phyloP scores from a whole-genome alignment of 2,888 invertebrate species.

The Seira sanloemensis region DNA sequence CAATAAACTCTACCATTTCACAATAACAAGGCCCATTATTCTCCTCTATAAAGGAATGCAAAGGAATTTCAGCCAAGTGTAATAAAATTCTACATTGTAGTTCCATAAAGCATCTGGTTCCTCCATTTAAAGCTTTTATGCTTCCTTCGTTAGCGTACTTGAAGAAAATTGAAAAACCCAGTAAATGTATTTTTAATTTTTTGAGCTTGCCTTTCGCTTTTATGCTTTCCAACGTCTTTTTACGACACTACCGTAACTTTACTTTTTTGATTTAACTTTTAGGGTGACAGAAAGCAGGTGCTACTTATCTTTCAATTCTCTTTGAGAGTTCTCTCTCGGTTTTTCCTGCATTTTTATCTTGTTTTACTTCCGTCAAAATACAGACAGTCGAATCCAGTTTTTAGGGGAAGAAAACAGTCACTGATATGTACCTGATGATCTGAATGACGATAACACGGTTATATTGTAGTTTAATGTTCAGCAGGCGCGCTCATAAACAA shows the following conservation, averaged over 20 bases:
- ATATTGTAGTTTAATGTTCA: conserved; percentile 17
- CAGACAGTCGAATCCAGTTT: conserved; percentile 32
- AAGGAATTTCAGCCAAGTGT: neutral
- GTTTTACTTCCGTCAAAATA: conserved; percentile 47
- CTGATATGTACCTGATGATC: conserved; percentile 16
- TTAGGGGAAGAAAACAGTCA: conserved; percentile 6
- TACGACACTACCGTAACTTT: neutral
- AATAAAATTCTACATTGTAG: neutral
- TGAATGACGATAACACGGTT: conserved; percentile 1
- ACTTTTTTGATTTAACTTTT: conserved; percentile 46
- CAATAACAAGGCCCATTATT: neutral
- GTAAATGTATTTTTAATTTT: conserved; percentile 28
- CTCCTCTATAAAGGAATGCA: neutral
- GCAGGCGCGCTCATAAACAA: conserved; percentile 25
- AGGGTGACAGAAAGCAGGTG: conserved; percentile 61
- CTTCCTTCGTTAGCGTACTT: conserved; percentile 16
- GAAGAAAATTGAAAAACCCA: neutral
- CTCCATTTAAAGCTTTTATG: conserved; percentile 2
- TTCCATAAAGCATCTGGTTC: conserved; percentile 1
- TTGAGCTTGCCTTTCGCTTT: conserved; percentile 18
- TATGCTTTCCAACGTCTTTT: conserved; percentile 40
- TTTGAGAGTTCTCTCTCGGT: neutral
- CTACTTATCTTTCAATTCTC: conserved; percentile 24
- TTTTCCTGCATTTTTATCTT: conserved; percentile 21
- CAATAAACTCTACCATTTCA: neutral